Base-by-base conservation (phyloP, 2,113 vertebrate genomes). In the Varanus komodoensis region DNA sequence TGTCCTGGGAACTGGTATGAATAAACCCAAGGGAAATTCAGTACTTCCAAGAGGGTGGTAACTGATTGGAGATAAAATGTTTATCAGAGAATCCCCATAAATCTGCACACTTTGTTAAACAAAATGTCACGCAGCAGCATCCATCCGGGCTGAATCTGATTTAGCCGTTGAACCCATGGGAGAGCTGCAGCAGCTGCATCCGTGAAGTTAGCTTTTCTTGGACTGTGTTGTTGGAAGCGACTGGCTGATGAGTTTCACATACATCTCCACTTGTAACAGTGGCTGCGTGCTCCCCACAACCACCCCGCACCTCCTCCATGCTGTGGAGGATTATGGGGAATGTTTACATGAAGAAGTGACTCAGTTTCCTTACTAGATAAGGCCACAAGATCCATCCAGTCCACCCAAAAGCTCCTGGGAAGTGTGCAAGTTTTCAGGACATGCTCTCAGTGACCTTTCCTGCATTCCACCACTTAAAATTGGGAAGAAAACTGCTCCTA, bases 61-160 rank as follows among this genome's bases (percentile, higher is more conserved):
- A 92, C 92, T 90, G 94, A 96, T 96, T 48, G 69, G 92, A 91
- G 96, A 96, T 96, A 96, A 52, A 57, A 82, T 87, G 84, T 89
- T 94, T 95, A 96, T 94, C 90, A 92, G 92, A 87, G 87, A 81
- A 89, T 80, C 94, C 88, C 92, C 95, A 91, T 96, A 95, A 96
- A 96, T 96, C 95, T 57, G 48, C 90, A 92, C 93, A 82, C 83
- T 85, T 64, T 89, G 38, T 95, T 94, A 96, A 96, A 96, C 94
- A 95, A 89, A 74, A 73, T 93, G 95, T 94, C 95, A 95, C 14
- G 85, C 92, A 79, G 93, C 94, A 89, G 95, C 91, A 92, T 96
- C 94, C 93, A 91, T 0, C 86, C 34, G 21, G 52, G n/a, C 89
- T 93, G 89, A 74, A 81, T 34, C 82, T 80, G 78, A 91, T 90